Evolutionary conservation across 2,113 vertebrate species (phyloP), one percentile per base, ranked within the genome.

Genomic region (Regulus satrapa): DNA sequence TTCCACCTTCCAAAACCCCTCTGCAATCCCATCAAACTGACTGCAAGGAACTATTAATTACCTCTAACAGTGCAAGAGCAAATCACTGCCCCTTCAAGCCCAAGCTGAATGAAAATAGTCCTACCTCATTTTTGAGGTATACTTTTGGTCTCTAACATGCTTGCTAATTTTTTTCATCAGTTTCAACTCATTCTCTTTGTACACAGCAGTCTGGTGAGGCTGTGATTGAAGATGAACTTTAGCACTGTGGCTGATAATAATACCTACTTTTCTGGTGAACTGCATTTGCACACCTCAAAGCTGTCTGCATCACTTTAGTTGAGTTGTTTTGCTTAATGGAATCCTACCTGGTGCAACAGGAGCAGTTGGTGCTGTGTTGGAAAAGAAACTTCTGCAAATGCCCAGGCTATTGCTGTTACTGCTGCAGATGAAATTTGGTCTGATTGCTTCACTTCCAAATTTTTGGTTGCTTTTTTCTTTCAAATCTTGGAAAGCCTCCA

Each of bases 401-500:
- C 51, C 8, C 5, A 2, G 28, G 10, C 34, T 89, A 88, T 17
- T 64, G 43, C 29, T 92, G 61, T 54, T 96, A 72, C 20, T 88
- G n/a, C 32, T 90, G 45, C n/a, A 80, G 62, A n/a, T 87, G 24
- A 85, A 59, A 41, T 59, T 59, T 49, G 38, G 38, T 45, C 59
- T 32, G 25, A 93, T 28, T 85, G 58, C n/a, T 90, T 88, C 26
- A 38, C 11, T 85, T 67, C 10, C 38, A 68, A 48, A 45, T 54
- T 92, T 94, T 58, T 62, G 11, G 34, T 55, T 67, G 36, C 9
- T 75, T 34, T 80, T 89, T 68, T 54, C 38, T 83, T 29, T 69
- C 89, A 74, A 76, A 31, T 82, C 51, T 76, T 95, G 92, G 85
- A 85, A 91, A 89, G 46, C 6, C 74, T 96, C 92, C 95, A 96